Conservation (phyloP, 1,140 invertebrate genomes). For the Globodera ellingtonae region DNA sequence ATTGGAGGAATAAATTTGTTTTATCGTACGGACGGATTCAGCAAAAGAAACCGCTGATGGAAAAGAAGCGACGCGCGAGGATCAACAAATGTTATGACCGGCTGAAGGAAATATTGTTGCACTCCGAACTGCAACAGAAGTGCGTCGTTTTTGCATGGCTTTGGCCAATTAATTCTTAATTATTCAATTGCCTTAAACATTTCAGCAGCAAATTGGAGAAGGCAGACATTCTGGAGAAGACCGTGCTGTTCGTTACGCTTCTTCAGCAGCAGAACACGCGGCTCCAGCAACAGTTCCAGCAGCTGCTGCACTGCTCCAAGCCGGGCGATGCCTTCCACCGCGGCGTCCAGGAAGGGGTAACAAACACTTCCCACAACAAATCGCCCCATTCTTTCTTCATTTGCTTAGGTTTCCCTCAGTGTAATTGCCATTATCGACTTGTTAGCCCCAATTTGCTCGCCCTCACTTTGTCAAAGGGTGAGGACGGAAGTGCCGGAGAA, state of each 20-base stretch:
- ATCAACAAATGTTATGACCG: slow-evolving; percentile 42
- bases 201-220: slow-evolving; percentile 49
- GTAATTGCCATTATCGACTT: slow-evolving; percentile 26
- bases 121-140: slow-evolving; percentile 30
- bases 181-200: neutral
- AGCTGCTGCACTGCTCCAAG: slow-evolving; percentile 15
- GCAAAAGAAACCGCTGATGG: slow-evolving; percentile 50
- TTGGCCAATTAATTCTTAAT: neutral
- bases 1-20: too few relatives aligned
- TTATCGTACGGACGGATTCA: slow-evolving; percentile 11
- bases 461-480: slow-evolving; percentile 1
- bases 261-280: slow-evolving; percentile 21
- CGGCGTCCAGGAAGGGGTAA: slow-evolving; percentile 20
- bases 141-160: neutral
- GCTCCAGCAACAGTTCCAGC: slow-evolving; percentile 24
- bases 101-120: slow-evolving; percentile 38
- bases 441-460: neutral
- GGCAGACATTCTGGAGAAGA: slow-evolving; percentile 48
- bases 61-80: slow-evolving; percentile 37
- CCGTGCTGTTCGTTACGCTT: slow-evolving; percentile 29
- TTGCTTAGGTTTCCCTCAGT: slow-evolving; percentile 12
- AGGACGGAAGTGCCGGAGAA: slow-evolving; percentile 12
- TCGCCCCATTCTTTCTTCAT: neutral
- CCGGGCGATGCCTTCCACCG: neutral
- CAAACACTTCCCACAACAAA: neutral